Base-by-base conservation (phyloP, 2,797 vertebrate genomes). In the Austrolebias charrua region DNA sequence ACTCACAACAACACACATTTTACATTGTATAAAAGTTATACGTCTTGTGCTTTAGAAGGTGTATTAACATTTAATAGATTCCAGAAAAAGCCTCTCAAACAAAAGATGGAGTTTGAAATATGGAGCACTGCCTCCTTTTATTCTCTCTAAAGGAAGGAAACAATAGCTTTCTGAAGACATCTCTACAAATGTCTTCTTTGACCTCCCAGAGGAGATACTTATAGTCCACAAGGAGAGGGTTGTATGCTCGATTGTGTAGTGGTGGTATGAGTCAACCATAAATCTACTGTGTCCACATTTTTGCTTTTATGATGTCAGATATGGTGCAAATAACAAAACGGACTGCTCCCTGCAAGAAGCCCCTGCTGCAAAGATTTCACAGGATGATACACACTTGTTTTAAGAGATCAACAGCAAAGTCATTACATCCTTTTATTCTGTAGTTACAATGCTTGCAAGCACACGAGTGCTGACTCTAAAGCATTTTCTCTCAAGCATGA, bases 31-130 rank as follows among this genome's bases (percentile, higher is more conserved):
- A 64, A 86, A 87, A 83, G 68, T 79, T 80, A 67, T 55, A 78
- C 69, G 67, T 69, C 42, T 65, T 75, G 72, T 78, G 86, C 85
- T 87, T 83, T 60, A 50, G 65, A 78, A 57, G 66, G 13, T 63
- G 69, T 75, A 90, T 92, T 89, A 91, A 91, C 69, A 87, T 91
- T 91, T 90, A 74, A 92, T 90, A 71, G 82, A 71, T 63, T 75
- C 71, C 71, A 50, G 77, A 64, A 71, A 29, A 62, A 46, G 38
- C 60, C 70, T 70, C 69, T 75, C 73, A 80, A 81, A 88, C 79
- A 87, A 89, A 85, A 76, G 74, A 78, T 63, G 73, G 69, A 64
- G 72, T 73, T 43, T 66, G 11, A 79, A 80, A 80, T 61, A 70
- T 43, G 1, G 38, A 73, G 75, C 55, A 38, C 53, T 49, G 20